phyloP scores from a whole-genome alignment of 35 echinoderm and acorn worm genomes.

The Lytechinus pictus region DNA sequence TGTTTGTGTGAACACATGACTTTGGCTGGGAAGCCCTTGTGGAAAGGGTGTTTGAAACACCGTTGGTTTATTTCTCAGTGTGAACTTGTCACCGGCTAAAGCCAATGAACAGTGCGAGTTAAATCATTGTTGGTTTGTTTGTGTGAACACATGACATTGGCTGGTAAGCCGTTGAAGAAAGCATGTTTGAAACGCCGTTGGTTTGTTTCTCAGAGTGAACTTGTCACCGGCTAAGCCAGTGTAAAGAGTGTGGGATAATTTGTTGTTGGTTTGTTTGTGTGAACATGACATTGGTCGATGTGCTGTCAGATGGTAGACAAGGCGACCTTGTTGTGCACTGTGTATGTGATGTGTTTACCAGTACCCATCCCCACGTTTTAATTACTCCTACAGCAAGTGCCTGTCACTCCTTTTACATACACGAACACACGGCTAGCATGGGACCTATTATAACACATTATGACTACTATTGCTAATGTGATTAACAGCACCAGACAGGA shows the following conservation, averaged over 20 bases:
- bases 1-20: too few relatives aligned
- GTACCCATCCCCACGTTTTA: neutral
- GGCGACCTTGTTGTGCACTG: neutral
- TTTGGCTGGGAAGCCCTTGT: too few relatives aligned
- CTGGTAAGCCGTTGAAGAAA: too few relatives aligned
- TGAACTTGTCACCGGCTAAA: too few relatives aligned
- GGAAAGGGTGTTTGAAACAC: too few relatives aligned
- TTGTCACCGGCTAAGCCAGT: too few relatives aligned
- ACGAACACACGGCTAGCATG: neutral
- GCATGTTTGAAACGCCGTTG: too few relatives aligned
- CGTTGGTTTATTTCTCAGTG: too few relatives aligned
- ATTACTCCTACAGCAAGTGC: neutral
- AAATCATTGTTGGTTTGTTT: too few relatives aligned
- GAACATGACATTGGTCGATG: neutral
- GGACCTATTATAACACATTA: constrained; percentile 4
- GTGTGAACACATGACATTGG: too few relatives aligned
- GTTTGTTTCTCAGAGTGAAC: too few relatives aligned
- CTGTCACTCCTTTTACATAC: constrained; percentile 2
- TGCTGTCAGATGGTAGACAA: neutral
- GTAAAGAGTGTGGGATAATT: neutral
- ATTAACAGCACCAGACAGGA: neutral
- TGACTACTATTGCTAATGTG: constrained; percentile 3
- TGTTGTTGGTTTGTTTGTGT: neutral
- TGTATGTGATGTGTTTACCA: neutral
- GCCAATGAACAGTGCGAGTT: neutral